Percentiles rank a stretch among this genome's conserved stretches.
phyloP scores from a whole-genome alignment of 2,888 invertebrate genomes.

The Stenchaetothrips biformis region DNA sequence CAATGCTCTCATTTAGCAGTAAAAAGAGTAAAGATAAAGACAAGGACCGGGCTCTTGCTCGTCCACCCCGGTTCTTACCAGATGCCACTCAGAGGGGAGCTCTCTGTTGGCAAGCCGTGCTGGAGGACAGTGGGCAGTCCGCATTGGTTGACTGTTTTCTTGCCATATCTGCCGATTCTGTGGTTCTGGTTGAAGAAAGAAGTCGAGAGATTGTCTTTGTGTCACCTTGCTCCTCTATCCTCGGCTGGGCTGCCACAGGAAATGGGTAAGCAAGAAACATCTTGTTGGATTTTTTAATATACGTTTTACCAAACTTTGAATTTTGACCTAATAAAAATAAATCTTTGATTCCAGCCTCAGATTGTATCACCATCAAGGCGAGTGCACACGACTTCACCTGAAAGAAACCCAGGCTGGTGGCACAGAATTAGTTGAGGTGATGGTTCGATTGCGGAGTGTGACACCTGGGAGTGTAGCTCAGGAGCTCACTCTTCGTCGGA shows the following conservation, averaged over 20 bases:
- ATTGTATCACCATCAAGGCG: conserved; percentile 89
- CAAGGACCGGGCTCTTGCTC: conserved; percentile 55
- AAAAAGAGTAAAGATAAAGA: conserved; percentile 51
- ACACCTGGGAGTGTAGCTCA: conserved; percentile 71
- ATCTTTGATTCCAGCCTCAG: conserved; percentile 54
- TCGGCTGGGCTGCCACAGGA: conserved; percentile 63
- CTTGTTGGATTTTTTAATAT: conserved; percentile 6
- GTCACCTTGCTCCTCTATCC: conserved; percentile 73
- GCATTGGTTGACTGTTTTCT: conserved; percentile 69
- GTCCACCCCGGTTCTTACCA: conserved; percentile 65
- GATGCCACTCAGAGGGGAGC: conserved; percentile 72
- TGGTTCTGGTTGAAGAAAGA: conserved; percentile 80
- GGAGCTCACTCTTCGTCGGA: conserved; percentile 75
- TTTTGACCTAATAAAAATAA: conserved; percentile 8
- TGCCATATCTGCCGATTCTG: conserved; percentile 79
- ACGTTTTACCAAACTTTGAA: conserved; percentile 16
- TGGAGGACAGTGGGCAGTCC: conserved; percentile 64
- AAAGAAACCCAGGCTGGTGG: conserved; percentile 63
- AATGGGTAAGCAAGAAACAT: conserved; percentile 48
- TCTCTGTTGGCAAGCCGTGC: conserved; percentile 74
- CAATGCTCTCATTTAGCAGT: conserved; percentile 67
- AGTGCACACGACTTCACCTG: conserved; percentile 78
- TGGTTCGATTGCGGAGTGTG: conserved; percentile 73
- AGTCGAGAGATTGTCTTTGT: conserved; percentile 80
- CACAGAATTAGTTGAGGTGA: conserved; percentile 68